A percentile compares a stretch with the other conserved stretches of the same genome.
phyloP scores from a whole-genome alignment of 2,113 vertebrate genomes.

The Sinocyclocheilus anshuiensis region DNA sequence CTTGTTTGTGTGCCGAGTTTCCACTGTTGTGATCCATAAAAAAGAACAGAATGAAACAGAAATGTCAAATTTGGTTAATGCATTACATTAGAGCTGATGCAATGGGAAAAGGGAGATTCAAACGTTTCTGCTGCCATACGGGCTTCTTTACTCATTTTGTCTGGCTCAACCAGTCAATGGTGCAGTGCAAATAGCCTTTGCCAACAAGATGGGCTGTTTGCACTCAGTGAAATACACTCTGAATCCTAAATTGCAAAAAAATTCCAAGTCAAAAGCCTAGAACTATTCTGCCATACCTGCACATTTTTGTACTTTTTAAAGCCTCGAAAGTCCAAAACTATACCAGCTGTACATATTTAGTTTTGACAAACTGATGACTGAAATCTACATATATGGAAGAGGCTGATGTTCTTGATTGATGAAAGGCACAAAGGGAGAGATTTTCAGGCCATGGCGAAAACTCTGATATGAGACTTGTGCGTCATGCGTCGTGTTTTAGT shows the following conservation, averaged over 20 bases:
- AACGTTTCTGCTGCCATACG: too few relatives aligned
- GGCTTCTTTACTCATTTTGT: background rate
- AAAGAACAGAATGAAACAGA: background rate
- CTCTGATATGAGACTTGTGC: background rate
- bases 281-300: background rate
- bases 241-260: background rate
- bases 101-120: background rate
- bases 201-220: too few relatives aligned
- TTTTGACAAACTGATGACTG: background rate
- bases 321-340: background rate
- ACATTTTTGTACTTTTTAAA: background rate
- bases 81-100: background rate
- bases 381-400: background rate
- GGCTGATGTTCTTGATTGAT: background rate
- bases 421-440: background rate
- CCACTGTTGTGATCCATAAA: background rate
- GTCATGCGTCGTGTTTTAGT: slow-evolving; percentile 7
- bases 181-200: background rate
- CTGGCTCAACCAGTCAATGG: background rate
- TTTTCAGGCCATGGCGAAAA: background rate
- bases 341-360: background rate
- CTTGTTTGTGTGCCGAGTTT: background rate
- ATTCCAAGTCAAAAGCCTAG: background rate
- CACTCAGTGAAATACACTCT: too few relatives aligned
- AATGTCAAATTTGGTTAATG: background rate